These are phyloP conservation scores for Erebia palarica DNA, from an alignment of 2,888 invertebrate species.

Conservation along the genomic window DNA sequence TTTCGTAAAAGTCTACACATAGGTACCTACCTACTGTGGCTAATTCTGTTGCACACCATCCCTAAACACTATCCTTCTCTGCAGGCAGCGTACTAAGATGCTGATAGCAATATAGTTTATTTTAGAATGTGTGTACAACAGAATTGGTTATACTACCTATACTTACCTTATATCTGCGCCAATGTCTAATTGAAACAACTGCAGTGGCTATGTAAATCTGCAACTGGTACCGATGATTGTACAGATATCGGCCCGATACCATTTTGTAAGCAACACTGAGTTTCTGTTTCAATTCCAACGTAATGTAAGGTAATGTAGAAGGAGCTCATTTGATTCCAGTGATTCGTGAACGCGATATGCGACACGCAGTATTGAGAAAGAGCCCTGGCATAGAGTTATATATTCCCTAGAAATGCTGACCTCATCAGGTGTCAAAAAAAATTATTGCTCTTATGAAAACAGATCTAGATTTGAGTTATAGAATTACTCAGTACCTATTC, in stretches of 20 bases:
- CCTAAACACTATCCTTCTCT: too few species aligned
- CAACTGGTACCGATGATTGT: slow-evolving; percentile 33
- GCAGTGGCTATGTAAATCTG: slow-evolving; percentile 33
- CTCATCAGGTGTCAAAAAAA: background rate
- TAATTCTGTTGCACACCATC: too few species aligned
- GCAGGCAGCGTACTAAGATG: too few species aligned
- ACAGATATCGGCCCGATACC: slow-evolving; percentile 31
- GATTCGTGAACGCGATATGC: slow-evolving; percentile 33
- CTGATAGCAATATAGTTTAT: too few species aligned
- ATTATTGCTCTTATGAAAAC: too few species aligned
- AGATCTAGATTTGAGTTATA: too few species aligned
- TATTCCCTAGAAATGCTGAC: background rate
- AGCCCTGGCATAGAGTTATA: slow-evolving; percentile 2
- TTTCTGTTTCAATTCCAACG: slow-evolving; percentile 31
- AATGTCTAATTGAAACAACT: slow-evolving; percentile 34
- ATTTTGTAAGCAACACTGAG: slow-evolving; percentile 33
- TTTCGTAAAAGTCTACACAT: background rate
- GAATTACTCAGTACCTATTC: too few species aligned
- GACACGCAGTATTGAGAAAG: slow-evolving; percentile 33
- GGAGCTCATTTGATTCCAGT: slow-evolving; percentile 32
- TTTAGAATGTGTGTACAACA: too few species aligned
- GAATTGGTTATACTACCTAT: too few species aligned
- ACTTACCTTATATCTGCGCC: slow-evolving; percentile 18
- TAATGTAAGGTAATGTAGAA: slow-evolving; percentile 15
- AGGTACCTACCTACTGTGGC: too few species aligned